Conservation (phyloP, 30 jellyfish, hydroid and myxozoan species). For the Aurelia coerulea region DNA sequence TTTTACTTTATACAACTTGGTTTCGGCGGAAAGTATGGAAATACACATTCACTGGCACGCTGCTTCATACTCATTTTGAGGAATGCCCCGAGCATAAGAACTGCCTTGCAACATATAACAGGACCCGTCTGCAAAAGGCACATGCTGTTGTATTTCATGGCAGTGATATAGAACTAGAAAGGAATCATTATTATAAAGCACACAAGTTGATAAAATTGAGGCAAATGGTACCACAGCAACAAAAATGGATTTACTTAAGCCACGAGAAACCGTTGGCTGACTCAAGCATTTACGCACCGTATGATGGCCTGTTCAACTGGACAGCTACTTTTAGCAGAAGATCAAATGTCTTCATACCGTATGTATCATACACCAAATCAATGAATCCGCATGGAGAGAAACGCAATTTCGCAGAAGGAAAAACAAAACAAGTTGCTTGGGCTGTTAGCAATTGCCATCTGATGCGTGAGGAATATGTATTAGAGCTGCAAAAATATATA, state of each 20-base stretch:
- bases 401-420: constrained; percentile 78
- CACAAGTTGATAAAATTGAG: constrained; percentile 31
- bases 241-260: constrained; percentile 90
- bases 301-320: constrained; percentile 90
- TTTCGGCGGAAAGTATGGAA: constrained; percentile 59
- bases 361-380: background rate
- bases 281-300: constrained; percentile 57
- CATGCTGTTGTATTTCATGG: constrained; percentile 88
- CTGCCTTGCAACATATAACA: constrained; percentile 82
- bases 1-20: constrained; percentile 84
- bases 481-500: constrained; percentile 79
- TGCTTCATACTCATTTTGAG: constrained; percentile 41
- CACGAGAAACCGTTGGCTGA: constrained; percentile 84
- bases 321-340: constrained; percentile 80
- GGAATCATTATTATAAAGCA: constrained; percentile 40
- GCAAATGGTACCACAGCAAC: constrained; percentile 50
- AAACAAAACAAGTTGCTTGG: constrained; percentile 81
- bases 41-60: constrained; percentile 32
- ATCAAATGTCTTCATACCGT: constrained; percentile 71
- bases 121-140: constrained; percentile 52
- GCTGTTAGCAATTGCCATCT: constrained; percentile 88
- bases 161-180: constrained; percentile 55
- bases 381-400: background rate
- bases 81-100: constrained; percentile 63
- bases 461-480: constrained; percentile 79